phyloP scores from a whole-genome alignment of 1,140 invertebrate genomes.

The Sinella curviseta region DNA sequence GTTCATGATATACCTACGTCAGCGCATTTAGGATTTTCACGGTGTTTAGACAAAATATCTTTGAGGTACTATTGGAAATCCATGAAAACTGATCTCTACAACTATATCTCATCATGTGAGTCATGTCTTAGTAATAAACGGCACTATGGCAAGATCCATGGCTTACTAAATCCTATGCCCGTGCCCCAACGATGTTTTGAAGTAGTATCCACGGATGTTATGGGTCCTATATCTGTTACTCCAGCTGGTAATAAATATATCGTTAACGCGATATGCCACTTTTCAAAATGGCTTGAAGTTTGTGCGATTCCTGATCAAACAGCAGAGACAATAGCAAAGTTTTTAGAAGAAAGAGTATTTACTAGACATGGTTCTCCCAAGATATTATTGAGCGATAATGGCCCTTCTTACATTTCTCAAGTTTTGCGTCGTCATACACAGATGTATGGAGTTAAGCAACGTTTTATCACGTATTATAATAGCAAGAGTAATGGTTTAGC shows the following conservation, averaged over 20 bases:
- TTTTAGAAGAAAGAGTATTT: not conserved
- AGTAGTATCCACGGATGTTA: not conserved
- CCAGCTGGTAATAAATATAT: not conserved
- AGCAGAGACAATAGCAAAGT: not conserved
- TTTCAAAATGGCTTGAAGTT: not conserved
- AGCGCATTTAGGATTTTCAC: not conserved
- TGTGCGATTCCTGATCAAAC: not conserved
- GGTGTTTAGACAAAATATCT: not conserved
- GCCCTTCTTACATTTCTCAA: not conserved
- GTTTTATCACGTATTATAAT: slow-evolving; percentile 6
- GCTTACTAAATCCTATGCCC: not conserved
- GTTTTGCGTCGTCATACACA: not conserved
- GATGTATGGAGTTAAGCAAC: not conserved
- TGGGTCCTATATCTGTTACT: not conserved
- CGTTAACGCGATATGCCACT: not conserved
- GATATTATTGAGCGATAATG: not conserved
- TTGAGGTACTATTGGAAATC: not conserved
- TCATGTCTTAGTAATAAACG: not conserved
- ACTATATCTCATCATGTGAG: not conserved
- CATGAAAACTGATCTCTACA: not conserved
- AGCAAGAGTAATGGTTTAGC: not conserved
- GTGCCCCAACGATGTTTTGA: not conserved
- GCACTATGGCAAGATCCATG: not conserved
- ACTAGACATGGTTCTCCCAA: not conserved
- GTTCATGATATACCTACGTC: not conserved